A percentile compares a stretch with the other conserved stretches of the same genome.
phyloP scores from a whole-genome alignment of 2,797 vertebrate genomes.

The Mastacembelus armatus region DNA sequence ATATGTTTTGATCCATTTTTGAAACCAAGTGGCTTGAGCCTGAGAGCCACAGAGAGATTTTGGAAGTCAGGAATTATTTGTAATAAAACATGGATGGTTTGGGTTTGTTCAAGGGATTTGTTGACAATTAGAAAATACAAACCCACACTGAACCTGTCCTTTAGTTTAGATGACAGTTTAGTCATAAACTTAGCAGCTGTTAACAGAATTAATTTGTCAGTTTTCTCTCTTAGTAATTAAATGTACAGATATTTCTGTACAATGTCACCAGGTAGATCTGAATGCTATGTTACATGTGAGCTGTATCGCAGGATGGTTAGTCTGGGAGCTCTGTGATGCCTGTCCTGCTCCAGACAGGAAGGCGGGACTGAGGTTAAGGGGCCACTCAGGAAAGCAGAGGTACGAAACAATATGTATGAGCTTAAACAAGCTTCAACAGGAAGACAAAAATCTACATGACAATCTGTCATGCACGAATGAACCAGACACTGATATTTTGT shows the following conservation, averaged over 20 bases:
- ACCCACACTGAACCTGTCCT: background rate
- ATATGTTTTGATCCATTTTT: too few species aligned
- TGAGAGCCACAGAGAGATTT: too few species aligned
- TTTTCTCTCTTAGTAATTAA: too few species aligned
- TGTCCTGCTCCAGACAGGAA: conserved; percentile 73
- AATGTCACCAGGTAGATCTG: background rate
- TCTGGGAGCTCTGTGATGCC: conserved; percentile 38
- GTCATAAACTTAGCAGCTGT: background rate
- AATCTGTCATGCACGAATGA: conserved; percentile 24
- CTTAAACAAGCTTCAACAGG: conserved; percentile 54
- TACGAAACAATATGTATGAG: conserved; percentile 54
- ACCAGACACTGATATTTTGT: background rate
- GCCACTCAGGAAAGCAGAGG: conserved; percentile 62
- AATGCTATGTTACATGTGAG: conserved; percentile 50
- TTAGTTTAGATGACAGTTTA: background rate
- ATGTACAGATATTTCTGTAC: too few species aligned
- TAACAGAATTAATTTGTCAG: too few species aligned
- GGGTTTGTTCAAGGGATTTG: conserved; percentile 3
- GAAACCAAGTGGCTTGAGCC: background rate
- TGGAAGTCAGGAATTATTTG: too few species aligned
- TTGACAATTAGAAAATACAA: conserved; percentile 3
- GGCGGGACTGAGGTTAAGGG: conserved; percentile 32
- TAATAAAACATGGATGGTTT: too few species aligned
- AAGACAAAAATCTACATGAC: conserved; percentile 44
- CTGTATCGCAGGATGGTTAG: conserved; percentile 59